Conservation (phyloP, 1,140 invertebrate genomes). For the Trichogramma pretiosum region DNA sequence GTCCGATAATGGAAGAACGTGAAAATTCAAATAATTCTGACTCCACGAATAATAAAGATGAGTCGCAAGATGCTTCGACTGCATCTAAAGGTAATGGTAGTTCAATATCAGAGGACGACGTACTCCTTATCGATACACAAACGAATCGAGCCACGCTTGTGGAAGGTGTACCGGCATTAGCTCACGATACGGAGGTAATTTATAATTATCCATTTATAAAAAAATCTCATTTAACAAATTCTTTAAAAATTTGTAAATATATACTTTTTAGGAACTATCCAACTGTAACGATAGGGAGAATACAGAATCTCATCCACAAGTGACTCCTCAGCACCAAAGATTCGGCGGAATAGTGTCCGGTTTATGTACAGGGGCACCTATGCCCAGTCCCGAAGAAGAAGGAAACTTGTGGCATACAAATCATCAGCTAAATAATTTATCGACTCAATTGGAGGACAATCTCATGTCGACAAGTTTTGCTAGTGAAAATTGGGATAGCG, state of each 20-base stretch:
- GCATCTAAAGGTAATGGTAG: slow-evolving; percentile 28
- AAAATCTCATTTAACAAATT: no score
- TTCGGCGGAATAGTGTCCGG: slow-evolving; percentile 21
- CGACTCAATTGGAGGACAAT: slow-evolving; percentile 36
- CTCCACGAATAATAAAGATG: slow-evolving; percentile 29
- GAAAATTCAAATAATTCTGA: slow-evolving; percentile 39
- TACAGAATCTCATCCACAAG: no score
- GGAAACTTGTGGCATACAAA: slow-evolving; percentile 36
- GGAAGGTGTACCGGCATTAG: slow-evolving; percentile 27
- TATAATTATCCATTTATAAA: no score
- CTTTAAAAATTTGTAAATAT: background rate
- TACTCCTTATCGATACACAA: slow-evolving; percentile 48
- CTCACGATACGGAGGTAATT: slow-evolving; percentile 8
- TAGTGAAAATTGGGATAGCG: slow-evolving; percentile 37
- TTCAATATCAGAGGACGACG: slow-evolving; percentile 42
- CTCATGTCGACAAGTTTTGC: slow-evolving; percentile 43
- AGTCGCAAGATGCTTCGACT: slow-evolving; percentile 33
- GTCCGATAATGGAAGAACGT: slow-evolving; percentile 57
- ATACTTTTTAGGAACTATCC: slow-evolving; percentile 6
- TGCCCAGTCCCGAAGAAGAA: slow-evolving; percentile 43
- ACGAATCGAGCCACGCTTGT: slow-evolving; percentile 48
- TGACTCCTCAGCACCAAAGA: slow-evolving; percentile 25
- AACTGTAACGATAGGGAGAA: no score
- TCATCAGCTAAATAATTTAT: no score
- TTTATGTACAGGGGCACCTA: slow-evolving; percentile 29